Conservation (phyloP, 2,797 vertebrate species). For the Vipera ursinii region DNA sequence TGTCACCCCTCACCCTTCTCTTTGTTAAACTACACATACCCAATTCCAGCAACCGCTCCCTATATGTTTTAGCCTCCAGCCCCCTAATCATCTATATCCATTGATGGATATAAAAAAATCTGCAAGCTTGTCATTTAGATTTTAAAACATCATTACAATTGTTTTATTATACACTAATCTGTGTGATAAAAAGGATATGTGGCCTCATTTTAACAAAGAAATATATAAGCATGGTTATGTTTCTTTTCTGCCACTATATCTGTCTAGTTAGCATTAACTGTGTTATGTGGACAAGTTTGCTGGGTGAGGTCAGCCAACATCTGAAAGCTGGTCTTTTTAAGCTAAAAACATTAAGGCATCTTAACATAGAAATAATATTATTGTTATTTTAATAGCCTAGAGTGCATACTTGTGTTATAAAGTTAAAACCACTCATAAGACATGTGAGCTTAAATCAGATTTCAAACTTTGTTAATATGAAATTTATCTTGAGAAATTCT, state of each 20-base stretch:
- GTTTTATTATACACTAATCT: background rate
- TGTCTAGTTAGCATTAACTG: background rate
- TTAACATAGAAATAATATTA: slow-evolving; percentile 53
- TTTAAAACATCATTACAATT: background rate
- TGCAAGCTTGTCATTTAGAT: background rate
- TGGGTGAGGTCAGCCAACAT: slow-evolving; percentile 9
- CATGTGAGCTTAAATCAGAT: slow-evolving; percentile 26
- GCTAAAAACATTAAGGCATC: slow-evolving; percentile 54
- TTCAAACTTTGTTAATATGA: slow-evolving; percentile 39
- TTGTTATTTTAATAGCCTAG: slow-evolving; percentile 38
- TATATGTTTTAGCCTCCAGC: too few species aligned
- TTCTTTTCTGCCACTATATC: background rate
- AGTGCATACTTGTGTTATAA: slow-evolving; percentile 40
- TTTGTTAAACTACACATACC: too few species aligned
- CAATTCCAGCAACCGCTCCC: too few species aligned
- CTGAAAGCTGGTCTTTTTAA: slow-evolving; percentile 26
- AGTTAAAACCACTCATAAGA: slow-evolving; percentile 51
- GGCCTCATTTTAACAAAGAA: background rate
- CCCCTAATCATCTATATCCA: background rate
- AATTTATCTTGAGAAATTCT: slow-evolving; percentile 23
- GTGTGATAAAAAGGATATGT: background rate
- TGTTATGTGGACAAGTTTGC: background rate
- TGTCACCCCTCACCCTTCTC: too few species aligned
- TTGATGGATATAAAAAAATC: background rate
- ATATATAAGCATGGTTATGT: background rate